Conservation (phyloP, 2,113 vertebrate species). For the Pygoscelis adeliae region DNA sequence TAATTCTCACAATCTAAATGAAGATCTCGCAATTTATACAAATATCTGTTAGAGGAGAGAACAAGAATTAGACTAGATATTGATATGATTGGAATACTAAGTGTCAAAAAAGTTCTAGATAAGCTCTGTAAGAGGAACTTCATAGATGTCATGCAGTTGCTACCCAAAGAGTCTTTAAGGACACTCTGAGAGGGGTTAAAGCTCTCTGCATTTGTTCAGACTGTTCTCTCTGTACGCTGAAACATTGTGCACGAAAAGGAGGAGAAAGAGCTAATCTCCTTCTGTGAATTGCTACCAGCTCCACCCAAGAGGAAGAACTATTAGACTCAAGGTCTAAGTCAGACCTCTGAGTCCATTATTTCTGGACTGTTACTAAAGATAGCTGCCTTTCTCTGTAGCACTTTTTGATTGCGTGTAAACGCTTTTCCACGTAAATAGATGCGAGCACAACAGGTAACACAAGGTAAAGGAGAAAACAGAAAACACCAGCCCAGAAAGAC, state of each 20-base stretch:
- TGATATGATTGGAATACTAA: not conserved
- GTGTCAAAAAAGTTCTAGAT: not conserved
- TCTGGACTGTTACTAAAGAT: not conserved
- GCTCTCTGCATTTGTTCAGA: not conserved
- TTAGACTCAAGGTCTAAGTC: not conserved
- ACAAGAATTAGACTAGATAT: not conserved
- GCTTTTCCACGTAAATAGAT: fast-evolving
- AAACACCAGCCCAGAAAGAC: not conserved
- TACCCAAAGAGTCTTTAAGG: not conserved
- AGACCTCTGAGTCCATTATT: fast-evolving
- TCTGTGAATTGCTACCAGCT: not conserved
- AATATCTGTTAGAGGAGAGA: conserved; percentile 81
- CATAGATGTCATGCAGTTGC: not conserved
- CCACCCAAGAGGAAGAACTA: not conserved
- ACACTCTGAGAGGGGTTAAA: not conserved
- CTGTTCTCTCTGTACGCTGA: not conserved
- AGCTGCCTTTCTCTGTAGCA: not conserved
- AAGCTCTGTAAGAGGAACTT: not conserved
- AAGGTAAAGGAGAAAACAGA: not conserved
- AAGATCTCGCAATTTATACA: conserved; percentile 95
- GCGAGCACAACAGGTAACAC: not conserved
- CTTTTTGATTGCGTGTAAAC: fast-evolving
- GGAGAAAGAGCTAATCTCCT: not conserved
- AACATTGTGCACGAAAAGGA: not conserved
- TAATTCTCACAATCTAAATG: conserved; percentile 96